A percentile compares a stretch with the other conserved stretches of the same genome.
phyloP scores from a whole-genome alignment of 2,888 invertebrate species.

The Neoscelio sp. region DNA sequence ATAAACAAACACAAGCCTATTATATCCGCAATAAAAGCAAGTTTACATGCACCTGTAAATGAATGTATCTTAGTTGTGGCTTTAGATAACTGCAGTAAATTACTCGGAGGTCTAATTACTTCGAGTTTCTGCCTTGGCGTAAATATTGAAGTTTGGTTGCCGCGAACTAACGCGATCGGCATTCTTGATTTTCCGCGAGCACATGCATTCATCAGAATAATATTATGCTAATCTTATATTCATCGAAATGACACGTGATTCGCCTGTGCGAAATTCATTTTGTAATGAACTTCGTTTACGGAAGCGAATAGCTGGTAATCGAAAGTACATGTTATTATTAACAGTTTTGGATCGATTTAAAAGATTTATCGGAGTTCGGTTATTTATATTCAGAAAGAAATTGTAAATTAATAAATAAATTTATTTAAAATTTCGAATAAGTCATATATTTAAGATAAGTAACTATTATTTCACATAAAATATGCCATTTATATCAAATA shows the following conservation, averaged over 20 bases:
- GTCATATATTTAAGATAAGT: too few species aligned
- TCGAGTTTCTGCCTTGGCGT: constrained; percentile 72
- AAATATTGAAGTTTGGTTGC: constrained; percentile 77
- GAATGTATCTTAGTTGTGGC: constrained; percentile 53
- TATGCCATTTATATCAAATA: too few species aligned
- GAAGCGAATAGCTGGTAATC: too few species aligned
- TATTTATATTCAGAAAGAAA: too few species aligned
- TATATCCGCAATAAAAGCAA: constrained; percentile 45
- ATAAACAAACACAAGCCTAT: constrained; percentile 26
- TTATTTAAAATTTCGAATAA: too few species aligned
- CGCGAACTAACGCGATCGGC: constrained; percentile 71
- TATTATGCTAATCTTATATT: constrained; percentile 71
- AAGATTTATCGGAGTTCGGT: too few species aligned
- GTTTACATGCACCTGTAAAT: constrained; percentile 40
- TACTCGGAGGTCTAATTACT: constrained; percentile 75
- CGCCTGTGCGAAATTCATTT: not conserved
- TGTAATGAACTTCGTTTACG: not conserved
- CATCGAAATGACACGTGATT: constrained; percentile 2
- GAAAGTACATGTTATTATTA: too few species aligned
- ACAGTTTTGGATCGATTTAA: too few species aligned
- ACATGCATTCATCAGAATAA: constrained; percentile 53
- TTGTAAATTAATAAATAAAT: too few species aligned
- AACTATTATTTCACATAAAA: too few species aligned
- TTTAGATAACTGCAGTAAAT: constrained; percentile 66
- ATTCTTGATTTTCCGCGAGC: constrained; percentile 66